Evolutionary conservation across 2,888 invertebrate genomes (phyloP).

Genomic region (Drosophila neotestacea): DNA sequence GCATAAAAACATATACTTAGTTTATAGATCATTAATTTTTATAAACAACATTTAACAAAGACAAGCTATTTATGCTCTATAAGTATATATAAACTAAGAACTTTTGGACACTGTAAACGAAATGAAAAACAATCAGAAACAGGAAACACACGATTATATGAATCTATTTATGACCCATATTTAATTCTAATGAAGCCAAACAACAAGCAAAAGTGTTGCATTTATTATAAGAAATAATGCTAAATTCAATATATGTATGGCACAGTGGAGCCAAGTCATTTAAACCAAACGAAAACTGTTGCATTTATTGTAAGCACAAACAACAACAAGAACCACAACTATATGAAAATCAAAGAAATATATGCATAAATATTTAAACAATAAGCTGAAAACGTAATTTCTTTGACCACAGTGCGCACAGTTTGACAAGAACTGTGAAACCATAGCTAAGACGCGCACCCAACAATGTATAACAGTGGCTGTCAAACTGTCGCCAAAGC

Average conservation of each 20-base stretch:
- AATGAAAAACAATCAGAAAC: constrained; percentile 50
- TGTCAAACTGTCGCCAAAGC: constrained; percentile 26
- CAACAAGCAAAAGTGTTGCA: constrained; percentile 46
- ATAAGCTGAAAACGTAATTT: constrained; percentile 23
- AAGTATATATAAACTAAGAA: constrained; percentile 32
- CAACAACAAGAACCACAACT: constrained; percentile 36
- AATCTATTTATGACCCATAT: constrained; percentile 31
- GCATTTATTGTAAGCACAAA: constrained; percentile 69
- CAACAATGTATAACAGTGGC: neutral
- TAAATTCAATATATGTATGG: constrained; percentile 1
- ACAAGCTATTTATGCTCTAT: constrained; percentile 41
- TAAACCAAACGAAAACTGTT: constrained; percentile 52
- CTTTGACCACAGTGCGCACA: constrained; percentile 11
- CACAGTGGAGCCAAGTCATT: constrained; percentile 22
- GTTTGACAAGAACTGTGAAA: constrained; percentile 32
- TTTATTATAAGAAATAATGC: constrained; percentile 37
- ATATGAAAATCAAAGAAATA: constrained; percentile 56
- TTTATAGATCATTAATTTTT: constrained; percentile 65
- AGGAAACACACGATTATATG: constrained; percentile 16
- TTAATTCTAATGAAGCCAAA: constrained; percentile 48
- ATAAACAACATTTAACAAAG: constrained; percentile 62
- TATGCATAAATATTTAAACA: constrained; percentile 37
- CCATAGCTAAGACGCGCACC: constrained; percentile 38
- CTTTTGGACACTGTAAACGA: constrained; percentile 46
- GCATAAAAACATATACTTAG: constrained; percentile 42